These are phyloP conservation scores for Drosophila emarginata DNA, from an alignment of 2,888 invertebrate species.

Conservation along the genomic window DNA sequence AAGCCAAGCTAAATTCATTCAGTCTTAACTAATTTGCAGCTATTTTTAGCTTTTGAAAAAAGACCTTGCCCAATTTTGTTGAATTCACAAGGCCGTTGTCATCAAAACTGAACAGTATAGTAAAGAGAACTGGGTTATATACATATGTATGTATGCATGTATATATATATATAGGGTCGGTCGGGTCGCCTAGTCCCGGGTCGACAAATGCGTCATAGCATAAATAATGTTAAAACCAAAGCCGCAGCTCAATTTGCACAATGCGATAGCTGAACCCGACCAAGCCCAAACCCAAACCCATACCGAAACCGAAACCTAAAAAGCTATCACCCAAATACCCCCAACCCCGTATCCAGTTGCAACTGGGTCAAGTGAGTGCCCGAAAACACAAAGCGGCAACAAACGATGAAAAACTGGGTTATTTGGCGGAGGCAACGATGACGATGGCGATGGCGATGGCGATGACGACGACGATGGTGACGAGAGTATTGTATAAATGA, in stretches of 20 bases:
- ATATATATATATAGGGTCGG: neutral
- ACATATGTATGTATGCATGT: neutral
- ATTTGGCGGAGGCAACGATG: constrained; percentile 24
- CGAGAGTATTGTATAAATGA: neutral
- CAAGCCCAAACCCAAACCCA: too few species aligned
- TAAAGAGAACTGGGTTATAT: neutral
- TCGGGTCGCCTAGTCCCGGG: constrained; percentile 45
- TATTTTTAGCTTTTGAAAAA: constrained; percentile 16
- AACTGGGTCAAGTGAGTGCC: constrained; percentile 59
- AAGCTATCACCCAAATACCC: constrained; percentile 11
- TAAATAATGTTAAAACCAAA: constrained; percentile 34
- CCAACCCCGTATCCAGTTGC: constrained; percentile 1
- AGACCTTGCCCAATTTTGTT: constrained; percentile 37
- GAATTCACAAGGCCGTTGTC: constrained; percentile 32
- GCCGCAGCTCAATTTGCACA: constrained; percentile 28
- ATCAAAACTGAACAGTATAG: constrained; percentile 20
- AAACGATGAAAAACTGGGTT: constrained; percentile 43
- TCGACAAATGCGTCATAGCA: constrained; percentile 67
- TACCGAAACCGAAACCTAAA: constrained; percentile 23
- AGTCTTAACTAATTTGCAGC: constrained; percentile 37
- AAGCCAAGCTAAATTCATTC: constrained; percentile 23
- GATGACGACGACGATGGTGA: constrained; percentile 24
- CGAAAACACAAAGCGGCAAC: constrained; percentile 41
- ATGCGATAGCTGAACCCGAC: constrained; percentile 13
- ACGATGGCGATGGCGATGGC: constrained; percentile 23